These are phyloP conservation scores for Takifugu rubripes DNA, from an alignment of 2,797 vertebrate species.

Conservation along the genomic window DNA sequence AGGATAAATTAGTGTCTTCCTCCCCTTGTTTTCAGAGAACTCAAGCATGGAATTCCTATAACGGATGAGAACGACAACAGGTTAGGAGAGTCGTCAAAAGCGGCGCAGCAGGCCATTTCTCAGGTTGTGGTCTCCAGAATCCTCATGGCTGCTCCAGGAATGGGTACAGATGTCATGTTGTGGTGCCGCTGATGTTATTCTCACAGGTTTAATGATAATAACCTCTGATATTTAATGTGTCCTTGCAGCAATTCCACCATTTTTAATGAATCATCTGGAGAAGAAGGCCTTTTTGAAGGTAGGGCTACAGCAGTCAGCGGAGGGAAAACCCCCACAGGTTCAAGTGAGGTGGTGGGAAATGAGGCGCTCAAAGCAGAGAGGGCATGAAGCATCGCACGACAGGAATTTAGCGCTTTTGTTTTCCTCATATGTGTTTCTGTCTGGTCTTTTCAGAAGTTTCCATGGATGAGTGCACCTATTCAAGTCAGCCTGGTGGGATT, in stretches of 20 bases:
- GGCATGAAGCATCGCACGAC: constrained; percentile 37
- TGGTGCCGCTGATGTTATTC: too few species aligned
- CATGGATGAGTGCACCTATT: constrained; percentile 98
- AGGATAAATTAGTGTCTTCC: not conserved
- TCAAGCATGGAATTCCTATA: constrained; percentile 91
- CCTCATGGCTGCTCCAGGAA: constrained; percentile 97
- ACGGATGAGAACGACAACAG: constrained; percentile 90
- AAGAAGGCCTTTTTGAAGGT: constrained; percentile 98
- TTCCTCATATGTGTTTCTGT: constrained; percentile 45
- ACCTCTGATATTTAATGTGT: constrained; percentile 2
- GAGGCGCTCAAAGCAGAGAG: constrained; percentile 29
- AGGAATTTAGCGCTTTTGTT: constrained; percentile 58
- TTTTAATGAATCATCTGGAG: constrained; percentile 96
- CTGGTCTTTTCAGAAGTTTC: constrained; percentile 85
- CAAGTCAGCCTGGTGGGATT: constrained; percentile 96
- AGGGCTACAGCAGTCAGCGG: constrained; percentile 19
- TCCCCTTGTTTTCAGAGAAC: constrained; percentile 75
- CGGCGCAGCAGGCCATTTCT: constrained; percentile 92
- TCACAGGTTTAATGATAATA: too few species aligned
- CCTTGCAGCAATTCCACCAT: constrained; percentile 88
- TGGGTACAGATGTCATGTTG: constrained; percentile 79
- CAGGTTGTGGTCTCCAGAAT: constrained; percentile 96
- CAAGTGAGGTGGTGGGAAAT: constrained; percentile 6
- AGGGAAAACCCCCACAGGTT: constrained; percentile 7
- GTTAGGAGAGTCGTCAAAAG: constrained; percentile 90